Conservation (phyloP, 2,888 invertebrate species). For the Tethea ocularis region DNA sequence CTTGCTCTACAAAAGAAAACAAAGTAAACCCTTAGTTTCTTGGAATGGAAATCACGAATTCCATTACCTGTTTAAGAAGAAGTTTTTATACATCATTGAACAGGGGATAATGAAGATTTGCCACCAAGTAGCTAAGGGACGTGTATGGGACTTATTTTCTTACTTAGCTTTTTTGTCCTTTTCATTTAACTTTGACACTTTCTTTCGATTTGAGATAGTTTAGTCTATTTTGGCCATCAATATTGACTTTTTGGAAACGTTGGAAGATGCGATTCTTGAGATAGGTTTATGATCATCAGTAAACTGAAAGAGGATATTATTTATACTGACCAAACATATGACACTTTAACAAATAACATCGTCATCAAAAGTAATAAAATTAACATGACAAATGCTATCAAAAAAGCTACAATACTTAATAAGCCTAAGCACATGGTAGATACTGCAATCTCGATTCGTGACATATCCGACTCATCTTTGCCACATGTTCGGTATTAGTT, state of each 20-base stretch:
- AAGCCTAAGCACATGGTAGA: slow-evolving; percentile 38
- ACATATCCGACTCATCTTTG: slow-evolving; percentile 48
- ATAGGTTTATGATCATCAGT: too few species aligned
- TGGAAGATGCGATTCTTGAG: too few species aligned
- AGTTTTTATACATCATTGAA: slow-evolving; percentile 2
- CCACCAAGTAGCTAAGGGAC: slow-evolving; percentile 1
- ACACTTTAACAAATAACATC: neutral
- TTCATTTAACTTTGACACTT: neutral
- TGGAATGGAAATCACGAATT: slow-evolving; percentile 3
- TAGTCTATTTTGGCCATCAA: too few species aligned
- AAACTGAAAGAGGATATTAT: neutral
- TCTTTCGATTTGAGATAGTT: too few species aligned
- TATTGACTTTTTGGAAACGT: too few species aligned
- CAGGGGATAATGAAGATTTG: slow-evolving; percentile 6
- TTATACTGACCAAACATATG: neutral
- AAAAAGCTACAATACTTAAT: slow-evolving; percentile 18
- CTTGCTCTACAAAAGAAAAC: too few species aligned
- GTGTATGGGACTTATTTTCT: neutral
- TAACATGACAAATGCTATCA: neutral
- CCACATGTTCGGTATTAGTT: slow-evolving; percentile 78
- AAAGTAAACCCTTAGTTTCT: neutral
- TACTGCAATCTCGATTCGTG: slow-evolving; percentile 28
- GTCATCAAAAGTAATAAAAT: neutral
- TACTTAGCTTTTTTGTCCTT: neutral
- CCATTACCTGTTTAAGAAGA: neutral